Evolutionary conservation across 92 coral and sea anemone species (phyloP).

Genomic region (Parazoanthus swiftii): DNA sequence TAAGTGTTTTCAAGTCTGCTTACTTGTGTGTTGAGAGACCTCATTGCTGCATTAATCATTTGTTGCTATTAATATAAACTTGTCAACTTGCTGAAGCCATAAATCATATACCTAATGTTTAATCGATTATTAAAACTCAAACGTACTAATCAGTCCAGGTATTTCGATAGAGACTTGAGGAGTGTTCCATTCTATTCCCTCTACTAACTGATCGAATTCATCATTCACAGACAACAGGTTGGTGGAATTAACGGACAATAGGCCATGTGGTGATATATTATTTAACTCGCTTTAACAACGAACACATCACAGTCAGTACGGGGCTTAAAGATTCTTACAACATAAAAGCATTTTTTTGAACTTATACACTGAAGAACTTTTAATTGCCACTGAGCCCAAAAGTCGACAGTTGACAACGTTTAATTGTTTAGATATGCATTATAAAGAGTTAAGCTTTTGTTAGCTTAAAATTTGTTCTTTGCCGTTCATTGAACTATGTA

Average conservation of each 20-base stretch:
- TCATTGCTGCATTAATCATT: background rate
- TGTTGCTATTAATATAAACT: background rate
- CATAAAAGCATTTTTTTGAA: conserved; percentile 10
- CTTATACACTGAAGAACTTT: background rate
- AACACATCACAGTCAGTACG: background rate
- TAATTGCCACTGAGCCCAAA: background rate
- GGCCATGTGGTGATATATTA: conserved; percentile 2
- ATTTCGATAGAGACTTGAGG: background rate
- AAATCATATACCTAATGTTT: background rate
- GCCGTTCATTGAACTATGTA: background rate
- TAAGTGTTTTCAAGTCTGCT: background rate
- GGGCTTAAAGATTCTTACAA: background rate
- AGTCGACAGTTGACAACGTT: background rate
- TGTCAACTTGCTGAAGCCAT: background rate
- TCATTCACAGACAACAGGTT: background rate
- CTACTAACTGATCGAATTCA: background rate
- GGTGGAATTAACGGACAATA: conserved; percentile 21
- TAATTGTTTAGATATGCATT: background rate
- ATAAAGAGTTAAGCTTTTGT: background rate
- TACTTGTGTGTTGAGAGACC: background rate
- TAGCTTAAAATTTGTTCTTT: background rate
- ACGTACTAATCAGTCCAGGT: background rate
- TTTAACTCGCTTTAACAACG: background rate
- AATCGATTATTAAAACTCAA: too few species aligned
- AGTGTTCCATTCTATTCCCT: background rate